Conservation (phyloP, 1,140 invertebrate genomes). For the Caenorhabditis tropicalis region DNA sequence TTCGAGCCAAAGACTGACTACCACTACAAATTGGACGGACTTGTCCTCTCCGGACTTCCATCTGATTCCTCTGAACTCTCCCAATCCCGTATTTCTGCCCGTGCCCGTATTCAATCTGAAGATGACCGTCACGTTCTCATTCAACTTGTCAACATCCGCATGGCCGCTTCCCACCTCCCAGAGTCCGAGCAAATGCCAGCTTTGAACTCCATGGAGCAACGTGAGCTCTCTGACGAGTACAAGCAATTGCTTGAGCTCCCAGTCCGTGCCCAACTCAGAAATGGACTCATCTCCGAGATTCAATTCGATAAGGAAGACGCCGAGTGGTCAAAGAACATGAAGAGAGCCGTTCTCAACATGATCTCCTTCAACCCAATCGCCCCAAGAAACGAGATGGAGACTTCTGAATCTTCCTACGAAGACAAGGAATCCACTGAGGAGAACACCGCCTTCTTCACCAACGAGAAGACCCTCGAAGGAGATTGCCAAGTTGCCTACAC, state of each 20-base stretch:
- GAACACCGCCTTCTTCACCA: constrained; percentile 21
- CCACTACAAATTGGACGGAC: constrained; percentile 39
- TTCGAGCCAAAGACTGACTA: constrained; percentile 45
- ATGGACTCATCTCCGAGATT: constrained; percentile 54
- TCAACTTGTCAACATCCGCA: constrained; percentile 34
- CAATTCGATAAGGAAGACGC: constrained; percentile 49
- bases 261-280: constrained; percentile 30
- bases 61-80: neutral
- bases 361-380: constrained; percentile 48
- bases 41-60: constrained; percentile 45
- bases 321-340: constrained; percentile 54
- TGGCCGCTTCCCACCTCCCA: constrained; percentile 47
- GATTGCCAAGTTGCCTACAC: constrained; percentile 53
- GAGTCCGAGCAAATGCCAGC: constrained; percentile 34
- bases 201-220: constrained; percentile 40
- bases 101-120: constrained; percentile 35
- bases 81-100: constrained; percentile 35
- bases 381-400: constrained; percentile 37
- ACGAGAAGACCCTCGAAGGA: constrained; percentile 54
- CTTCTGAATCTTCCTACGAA: neutral
- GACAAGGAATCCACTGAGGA: neutral
- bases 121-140: constrained; percentile 4
- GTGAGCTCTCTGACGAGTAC: constrained; percentile 48
- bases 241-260: constrained; percentile 47
- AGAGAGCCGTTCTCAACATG: constrained; percentile 56